Base-by-base conservation (phyloP, 2,113 vertebrate species). In the Burhinus oedicnemus region DNA sequence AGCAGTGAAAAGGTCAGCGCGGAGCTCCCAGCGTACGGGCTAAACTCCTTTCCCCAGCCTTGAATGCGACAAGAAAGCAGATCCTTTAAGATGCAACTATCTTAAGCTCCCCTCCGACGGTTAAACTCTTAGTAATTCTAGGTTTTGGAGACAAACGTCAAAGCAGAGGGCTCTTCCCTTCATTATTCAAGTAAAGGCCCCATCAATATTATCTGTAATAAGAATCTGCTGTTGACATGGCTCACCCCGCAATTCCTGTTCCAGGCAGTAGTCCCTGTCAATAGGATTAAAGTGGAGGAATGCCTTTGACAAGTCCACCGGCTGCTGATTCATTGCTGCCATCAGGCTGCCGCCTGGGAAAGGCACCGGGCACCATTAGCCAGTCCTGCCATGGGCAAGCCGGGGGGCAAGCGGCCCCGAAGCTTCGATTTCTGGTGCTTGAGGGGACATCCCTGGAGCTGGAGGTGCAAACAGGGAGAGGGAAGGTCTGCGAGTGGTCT, bases 151-250 rank as follows among this genome's bases (percentile, higher is more conserved):
- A 96, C 97, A 97, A 97, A 97, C 90, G 96, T 97, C 97, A 98
- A 98, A 98, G 97, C 98, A 96, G 93, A 97, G 94, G 97, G 96
- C 93, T 97, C 97, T 96, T 97, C 96, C 97, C 98, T 98, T 98
- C 97, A 97, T 97, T 98, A 97, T 97, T 96, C 96, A 98, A 97
- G 97, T 94, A 97, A 97, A 97, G 96, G 97, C 97, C 96, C 97
- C 96, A 96, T 97, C 97, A 97, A 97, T 97, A 97, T 97, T 98
- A 98, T 98, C 98, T 98, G 97, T 97, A 98, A 98, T 98, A 97
- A 97, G 97, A 97, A 98, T 98, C 97, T 98, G 96, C 97, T 98
- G 97, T 97, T 98, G 97, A 98, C 97, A 97, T 91, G 97, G 97
- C 97, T 98, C 97, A 98, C 96, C 97, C 94, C 6, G 91, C 95